These are phyloP conservation scores for Suillia variegata DNA, from an alignment of 2,888 invertebrate species.

Conservation along the genomic window DNA sequence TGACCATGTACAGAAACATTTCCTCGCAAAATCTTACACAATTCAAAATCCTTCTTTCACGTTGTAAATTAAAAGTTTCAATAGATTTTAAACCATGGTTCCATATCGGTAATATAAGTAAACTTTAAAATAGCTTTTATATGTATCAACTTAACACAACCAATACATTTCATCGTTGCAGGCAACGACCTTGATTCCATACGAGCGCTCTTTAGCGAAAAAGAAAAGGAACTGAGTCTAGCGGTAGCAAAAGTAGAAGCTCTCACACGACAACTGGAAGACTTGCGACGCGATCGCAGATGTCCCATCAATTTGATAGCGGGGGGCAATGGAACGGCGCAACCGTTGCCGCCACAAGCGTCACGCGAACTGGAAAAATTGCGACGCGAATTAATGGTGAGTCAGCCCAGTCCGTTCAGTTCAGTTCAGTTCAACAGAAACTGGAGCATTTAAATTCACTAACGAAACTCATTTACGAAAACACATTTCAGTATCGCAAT, in stretches of 20 bases:
- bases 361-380: constrained; percentile 91
- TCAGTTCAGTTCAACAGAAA: neutral
- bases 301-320: constrained; percentile 63
- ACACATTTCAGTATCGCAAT: constrained; percentile 86
- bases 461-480: neutral
- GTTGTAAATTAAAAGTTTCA: no score
- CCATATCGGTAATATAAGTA: no score
- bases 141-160: no score
- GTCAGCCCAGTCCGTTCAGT: constrained; percentile 41
- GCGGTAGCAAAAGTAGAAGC: constrained; percentile 98
- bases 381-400: constrained; percentile 88
- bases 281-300: constrained; percentile 75
- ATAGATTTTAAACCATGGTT: no score
- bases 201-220: constrained; percentile 94
- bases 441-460: no score
- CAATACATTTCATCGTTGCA: constrained; percentile 51
- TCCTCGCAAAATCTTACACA: no score
- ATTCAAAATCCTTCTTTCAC: no score
- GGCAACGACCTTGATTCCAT: constrained; percentile 96
- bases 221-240: constrained; percentile 93
- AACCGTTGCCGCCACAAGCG: constrained; percentile 71
- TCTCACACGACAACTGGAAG: constrained; percentile 92
- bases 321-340: constrained; percentile 46
- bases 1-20: no score
- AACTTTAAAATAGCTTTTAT: no score